Evolutionary conservation across 2,797 vertebrate genomes (phyloP), one percentile per base, ranked within the genome.

Genomic region (Parauchenoglanis ngamensis): DNA sequence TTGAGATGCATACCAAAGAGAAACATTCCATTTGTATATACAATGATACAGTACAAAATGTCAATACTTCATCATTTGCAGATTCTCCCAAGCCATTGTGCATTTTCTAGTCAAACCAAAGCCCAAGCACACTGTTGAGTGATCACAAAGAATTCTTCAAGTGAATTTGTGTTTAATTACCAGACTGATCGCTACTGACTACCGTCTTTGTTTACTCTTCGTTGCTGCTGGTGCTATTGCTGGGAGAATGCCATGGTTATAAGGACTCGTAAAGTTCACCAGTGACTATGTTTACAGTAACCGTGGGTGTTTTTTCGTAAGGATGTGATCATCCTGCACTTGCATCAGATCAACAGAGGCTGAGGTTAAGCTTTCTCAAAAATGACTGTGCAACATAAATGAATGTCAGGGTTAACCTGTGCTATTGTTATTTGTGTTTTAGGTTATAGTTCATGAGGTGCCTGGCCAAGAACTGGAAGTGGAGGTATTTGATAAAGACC

Each of bases 401-500:
- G 52, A 40, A 57, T 54, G n/a, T 63, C 72, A 85, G 56, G 15
- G 46, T 57, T 68, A 61, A 72, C 52, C 75, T 49, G 23, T 68
- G 59, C 59, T 79, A 13, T 83, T 83, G 23, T 59, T 80, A 17
- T 89, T 40, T 63, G 44, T 83, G 89, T 86, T 5, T 89, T 87
- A 92, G 98, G 97, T 97, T 89, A 97, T 98, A 91, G 97, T 99
- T 88, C 97, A 98, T 87, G 98, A 98, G 94, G 97, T 99, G 75
- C 97, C 97, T 85, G 98, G 98, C 89, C 98, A 99, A 93, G 97
- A 98, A 95, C 94, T 99, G 91, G 98, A 98, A 91, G 96, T 98
- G 92, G 97, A 99, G 92, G 93, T 99, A 63, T 98, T 97, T 94
- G 98, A 98, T 95, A 99, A 99, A 95, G 98, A 99, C 91, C 97